Base-by-base conservation (phyloP, 2,113 vertebrate species). In the Myodes glareolus region DNA sequence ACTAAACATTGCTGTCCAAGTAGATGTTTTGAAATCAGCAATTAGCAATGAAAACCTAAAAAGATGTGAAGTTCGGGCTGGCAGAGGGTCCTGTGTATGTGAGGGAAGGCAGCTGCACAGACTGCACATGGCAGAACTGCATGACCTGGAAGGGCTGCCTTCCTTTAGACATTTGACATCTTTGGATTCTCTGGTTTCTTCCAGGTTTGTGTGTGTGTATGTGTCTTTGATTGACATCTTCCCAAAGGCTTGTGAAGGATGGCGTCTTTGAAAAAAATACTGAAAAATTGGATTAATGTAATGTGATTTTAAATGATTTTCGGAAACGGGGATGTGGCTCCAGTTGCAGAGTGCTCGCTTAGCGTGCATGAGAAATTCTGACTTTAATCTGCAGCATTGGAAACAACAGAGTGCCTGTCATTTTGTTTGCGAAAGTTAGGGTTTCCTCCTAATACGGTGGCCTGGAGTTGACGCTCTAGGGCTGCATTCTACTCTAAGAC, bases 161-260 rank as follows among this genome's bases (percentile, higher is more conserved):
- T 78, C 7, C 91, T 94, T 94, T 61, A 80, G 61, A 76, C 80
- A 63, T 42, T 58, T 45, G 42, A 72, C 75, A 76, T 94, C 67
- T 63, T 91, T 81, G 84, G 67, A 67, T 89, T 39, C 19, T 58
- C 19, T 80, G 13, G 8, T 81, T 97, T 95, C 90, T 97, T 96
- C 33, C 52, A 27, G 6, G 58, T 5, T 58, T 58, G 17, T 58
- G n/a, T 58, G 55, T 68, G 31, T 76, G 45, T 92, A 81, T 89
- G 42, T 93, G 52, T 17, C 47, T 90, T 96, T 95, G 61, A 76
- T 42, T 88, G 86, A 84, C 50, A 45, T 88, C 65, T 92, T 95
- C 65, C 86, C 95, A 97, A 95, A 95, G 85, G 58, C 25, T 82
- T 90, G 91, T 91, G 17, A 75, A 70, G 31, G 39, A 72, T 95